These are phyloP conservation scores for Sthenelais limicola DNA, from an alignment of 2,888 invertebrate species.

Conservation along the genomic window DNA sequence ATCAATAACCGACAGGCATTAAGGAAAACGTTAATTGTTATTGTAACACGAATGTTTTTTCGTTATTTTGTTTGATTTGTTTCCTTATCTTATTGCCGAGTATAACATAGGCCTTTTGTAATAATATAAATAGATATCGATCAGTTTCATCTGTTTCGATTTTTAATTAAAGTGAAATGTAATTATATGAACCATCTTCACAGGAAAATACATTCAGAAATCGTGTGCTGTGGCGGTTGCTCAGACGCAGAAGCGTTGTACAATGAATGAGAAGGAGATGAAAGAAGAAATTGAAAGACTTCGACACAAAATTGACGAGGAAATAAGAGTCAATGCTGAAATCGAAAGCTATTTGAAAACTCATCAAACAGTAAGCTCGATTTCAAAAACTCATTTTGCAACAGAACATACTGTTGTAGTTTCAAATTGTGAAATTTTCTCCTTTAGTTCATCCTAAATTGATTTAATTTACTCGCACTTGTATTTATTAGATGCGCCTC, in stretches of 20 bases:
- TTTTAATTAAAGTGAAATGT: too few species aligned
- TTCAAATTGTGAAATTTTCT: background rate
- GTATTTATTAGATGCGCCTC: too few species aligned
- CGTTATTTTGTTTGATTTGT: too few species aligned
- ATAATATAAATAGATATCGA: too few species aligned
- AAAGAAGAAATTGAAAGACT: slow-evolving; percentile 57
- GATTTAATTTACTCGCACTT: too few species aligned
- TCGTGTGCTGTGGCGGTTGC: slow-evolving; percentile 70
- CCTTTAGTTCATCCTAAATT: background rate
- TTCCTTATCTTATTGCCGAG: too few species aligned
- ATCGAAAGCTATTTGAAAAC: slow-evolving; percentile 67
- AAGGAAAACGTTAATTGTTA: too few species aligned
- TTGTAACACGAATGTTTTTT: too few species aligned
- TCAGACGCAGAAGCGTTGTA: slow-evolving; percentile 68
- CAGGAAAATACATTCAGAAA: slow-evolving; percentile 70
- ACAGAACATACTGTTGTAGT: background rate
- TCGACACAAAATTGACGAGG: slow-evolving; percentile 68
- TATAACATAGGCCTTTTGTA: too few species aligned
- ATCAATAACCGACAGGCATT: too few species aligned
- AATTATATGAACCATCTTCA: too few species aligned
- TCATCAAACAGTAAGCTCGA: slow-evolving; percentile 58
- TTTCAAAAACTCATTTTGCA: background rate
- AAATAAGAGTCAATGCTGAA: slow-evolving; percentile 70
- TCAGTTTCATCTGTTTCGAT: too few species aligned
- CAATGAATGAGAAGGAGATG: slow-evolving; percentile 47